phyloP scores from a whole-genome alignment of 2,113 vertebrate species.

The Dunckerocampus dactyliophorus region DNA sequence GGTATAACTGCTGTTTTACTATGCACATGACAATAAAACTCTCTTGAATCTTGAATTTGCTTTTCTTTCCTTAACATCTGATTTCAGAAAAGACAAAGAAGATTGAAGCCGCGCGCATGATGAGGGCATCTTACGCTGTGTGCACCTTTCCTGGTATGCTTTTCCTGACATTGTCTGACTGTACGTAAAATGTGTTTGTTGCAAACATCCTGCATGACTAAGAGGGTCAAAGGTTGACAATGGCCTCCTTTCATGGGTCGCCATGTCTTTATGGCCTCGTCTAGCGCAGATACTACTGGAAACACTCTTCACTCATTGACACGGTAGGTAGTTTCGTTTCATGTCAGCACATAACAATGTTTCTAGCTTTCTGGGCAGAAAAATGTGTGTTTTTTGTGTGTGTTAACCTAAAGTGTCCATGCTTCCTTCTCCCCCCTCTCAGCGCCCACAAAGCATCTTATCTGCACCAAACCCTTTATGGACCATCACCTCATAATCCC shows the following conservation, averaged over 20 bases:
- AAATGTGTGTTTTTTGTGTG: not conserved
- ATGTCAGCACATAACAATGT: not conserved
- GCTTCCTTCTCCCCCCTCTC: constrained; percentile 3
- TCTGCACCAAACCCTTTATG: constrained; percentile 73
- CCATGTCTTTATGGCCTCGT: constrained; percentile 52
- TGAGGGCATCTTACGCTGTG: no score
- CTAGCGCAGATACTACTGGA: constrained; percentile 20
- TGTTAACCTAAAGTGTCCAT: constrained; percentile 23
- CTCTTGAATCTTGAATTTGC: no score
- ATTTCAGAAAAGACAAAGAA: no score
- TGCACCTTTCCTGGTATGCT: no score
- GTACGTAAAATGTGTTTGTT: constrained; percentile 7
- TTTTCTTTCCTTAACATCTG: no score
- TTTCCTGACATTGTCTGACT: no score
- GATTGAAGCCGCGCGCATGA: no score
- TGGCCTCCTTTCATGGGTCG: constrained; percentile 57
- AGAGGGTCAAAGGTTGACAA: constrained; percentile 62
- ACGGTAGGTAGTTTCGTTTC: not conserved
- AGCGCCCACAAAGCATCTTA: constrained; percentile 53
- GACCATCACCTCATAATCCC: constrained; percentile 69
- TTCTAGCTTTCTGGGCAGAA: not conserved
- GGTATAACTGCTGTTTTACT: no score
- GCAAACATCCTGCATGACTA: constrained; percentile 51
- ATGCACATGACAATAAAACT: no score
- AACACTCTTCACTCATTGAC: constrained; percentile 7